Percentiles rank a stretch among this genome's conserved stretches.
Conservation (phyloP, 2,797 vertebrate species). For the Apodemus agrarius region DNA sequence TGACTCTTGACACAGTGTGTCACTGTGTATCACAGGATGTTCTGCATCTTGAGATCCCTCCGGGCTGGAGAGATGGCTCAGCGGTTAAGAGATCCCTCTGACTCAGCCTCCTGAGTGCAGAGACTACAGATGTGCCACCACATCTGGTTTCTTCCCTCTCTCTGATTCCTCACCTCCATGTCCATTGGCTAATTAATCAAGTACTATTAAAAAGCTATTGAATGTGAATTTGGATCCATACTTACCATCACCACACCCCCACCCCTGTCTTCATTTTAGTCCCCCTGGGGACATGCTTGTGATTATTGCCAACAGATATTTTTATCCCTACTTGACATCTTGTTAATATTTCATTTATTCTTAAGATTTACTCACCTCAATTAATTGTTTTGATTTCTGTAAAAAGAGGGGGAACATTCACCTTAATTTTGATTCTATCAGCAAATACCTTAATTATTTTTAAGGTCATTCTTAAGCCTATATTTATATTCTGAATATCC, state of each 20-base stretch:
- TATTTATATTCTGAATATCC: background rate
- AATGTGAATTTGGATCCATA: background rate
- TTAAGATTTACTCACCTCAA: background rate
- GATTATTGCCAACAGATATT: background rate
- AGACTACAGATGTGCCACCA: too few relatives aligned
- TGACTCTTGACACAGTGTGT: background rate
- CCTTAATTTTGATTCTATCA: background rate
- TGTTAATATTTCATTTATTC: background rate
- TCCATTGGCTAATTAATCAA: background rate
- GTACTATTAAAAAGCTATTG: background rate
- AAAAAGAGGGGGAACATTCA: background rate
- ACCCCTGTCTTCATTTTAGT: rapidly evolving
- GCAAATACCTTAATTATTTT: background rate
- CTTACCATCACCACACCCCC: background rate
- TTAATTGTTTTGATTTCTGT: slow-evolving; percentile 16
- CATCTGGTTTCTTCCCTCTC: background rate
- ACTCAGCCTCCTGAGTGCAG: background rate
- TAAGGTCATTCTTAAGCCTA: background rate
- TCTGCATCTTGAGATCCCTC: background rate
- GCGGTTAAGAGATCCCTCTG: background rate
- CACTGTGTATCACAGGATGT: background rate
- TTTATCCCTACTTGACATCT: background rate
- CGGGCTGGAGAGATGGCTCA: too few relatives aligned
- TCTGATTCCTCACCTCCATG: background rate
- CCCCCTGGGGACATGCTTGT: too few relatives aligned